A percentile compares a stretch with the other conserved stretches of the same genome.
Conservation (phyloP, 2,113 vertebrate genomes). For the Xenotilapia caudafasciata region DNA sequence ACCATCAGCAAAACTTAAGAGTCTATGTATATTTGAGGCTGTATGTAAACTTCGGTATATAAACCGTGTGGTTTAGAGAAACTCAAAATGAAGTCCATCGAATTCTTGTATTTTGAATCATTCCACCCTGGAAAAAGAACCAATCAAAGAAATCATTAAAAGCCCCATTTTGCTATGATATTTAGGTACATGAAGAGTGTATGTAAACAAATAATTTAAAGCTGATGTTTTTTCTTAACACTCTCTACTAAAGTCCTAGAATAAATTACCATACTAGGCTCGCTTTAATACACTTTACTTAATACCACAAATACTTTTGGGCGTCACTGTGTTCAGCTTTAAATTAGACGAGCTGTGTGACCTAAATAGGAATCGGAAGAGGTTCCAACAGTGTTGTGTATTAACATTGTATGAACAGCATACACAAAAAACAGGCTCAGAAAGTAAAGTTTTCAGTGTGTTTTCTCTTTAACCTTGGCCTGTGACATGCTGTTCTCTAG, state of each 20-base stretch:
- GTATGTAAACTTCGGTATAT: background rate
- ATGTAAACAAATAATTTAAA: background rate
- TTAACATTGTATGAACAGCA: background rate
- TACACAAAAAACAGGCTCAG: background rate
- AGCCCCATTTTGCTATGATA: background rate
- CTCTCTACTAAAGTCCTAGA: background rate
- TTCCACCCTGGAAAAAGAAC: background rate
- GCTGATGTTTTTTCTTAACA: fast-evolving
- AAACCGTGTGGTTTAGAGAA: background rate
- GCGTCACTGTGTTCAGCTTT: background rate
- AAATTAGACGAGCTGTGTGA: background rate
- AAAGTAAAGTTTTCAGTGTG: fast-evolving
- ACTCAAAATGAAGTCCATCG: background rate
- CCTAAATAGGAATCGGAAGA: background rate
- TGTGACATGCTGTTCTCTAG: conserved; percentile 66
- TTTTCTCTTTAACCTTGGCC: background rate
- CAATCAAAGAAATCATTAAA: background rate
- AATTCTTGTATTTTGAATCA: background rate
- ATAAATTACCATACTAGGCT: background rate
- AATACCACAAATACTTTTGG: background rate
- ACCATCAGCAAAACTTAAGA: fast-evolving
- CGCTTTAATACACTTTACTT: background rate
- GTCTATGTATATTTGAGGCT: background rate
- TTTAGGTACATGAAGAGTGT: background rate
- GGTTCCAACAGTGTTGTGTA: background rate